Conservation (phyloP, 2,888 invertebrate genomes). For the Eumacrocentrus americanus region DNA sequence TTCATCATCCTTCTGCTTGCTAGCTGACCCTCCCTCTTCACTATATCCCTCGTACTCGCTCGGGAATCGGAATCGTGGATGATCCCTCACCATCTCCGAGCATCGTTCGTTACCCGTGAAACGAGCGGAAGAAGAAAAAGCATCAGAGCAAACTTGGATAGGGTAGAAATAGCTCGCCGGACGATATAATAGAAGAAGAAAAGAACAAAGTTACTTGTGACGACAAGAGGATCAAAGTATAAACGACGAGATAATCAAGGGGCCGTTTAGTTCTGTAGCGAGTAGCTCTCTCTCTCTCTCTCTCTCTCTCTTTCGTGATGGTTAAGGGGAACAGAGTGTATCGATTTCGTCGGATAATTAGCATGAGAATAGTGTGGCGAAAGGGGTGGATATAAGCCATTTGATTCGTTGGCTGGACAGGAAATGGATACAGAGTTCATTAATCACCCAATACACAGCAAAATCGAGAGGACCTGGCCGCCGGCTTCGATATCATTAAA, state of each 20-base stretch:
- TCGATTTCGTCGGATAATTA: conserved; percentile 41
- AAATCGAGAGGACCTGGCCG: conserved; percentile 30
- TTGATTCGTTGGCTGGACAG: conserved; percentile 44
- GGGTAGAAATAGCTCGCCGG: no score
- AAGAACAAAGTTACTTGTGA: no score
- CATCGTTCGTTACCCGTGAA: conserved; percentile 15
- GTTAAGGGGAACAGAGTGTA: background rate
- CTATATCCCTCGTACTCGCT: background rate
- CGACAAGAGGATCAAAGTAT: no score
- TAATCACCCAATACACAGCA: conserved; percentile 43
- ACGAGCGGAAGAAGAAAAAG: background rate
- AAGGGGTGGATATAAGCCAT: conserved; percentile 45
- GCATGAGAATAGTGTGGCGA: conserved; percentile 50
- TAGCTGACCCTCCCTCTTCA: conserved; percentile 7
- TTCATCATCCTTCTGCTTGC: conserved; percentile 27
- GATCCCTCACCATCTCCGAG: conserved; percentile 22
- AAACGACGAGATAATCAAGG: no score
- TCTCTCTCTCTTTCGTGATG: no score
- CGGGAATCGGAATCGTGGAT: conserved; percentile 24
- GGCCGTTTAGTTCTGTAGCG: no score
- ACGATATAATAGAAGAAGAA: no score
- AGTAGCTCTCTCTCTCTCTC: no score
- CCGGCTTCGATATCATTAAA: conserved; percentile 32
- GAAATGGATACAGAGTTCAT: conserved; percentile 44
- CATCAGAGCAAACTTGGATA: conserved; percentile 10